Percentiles rank a stretch among this genome's conserved stretches.
These are phyloP conservation scores for Rhagoletis zephyria DNA, from an alignment of 1,140 invertebrate species.

Conservation along the genomic window DNA sequence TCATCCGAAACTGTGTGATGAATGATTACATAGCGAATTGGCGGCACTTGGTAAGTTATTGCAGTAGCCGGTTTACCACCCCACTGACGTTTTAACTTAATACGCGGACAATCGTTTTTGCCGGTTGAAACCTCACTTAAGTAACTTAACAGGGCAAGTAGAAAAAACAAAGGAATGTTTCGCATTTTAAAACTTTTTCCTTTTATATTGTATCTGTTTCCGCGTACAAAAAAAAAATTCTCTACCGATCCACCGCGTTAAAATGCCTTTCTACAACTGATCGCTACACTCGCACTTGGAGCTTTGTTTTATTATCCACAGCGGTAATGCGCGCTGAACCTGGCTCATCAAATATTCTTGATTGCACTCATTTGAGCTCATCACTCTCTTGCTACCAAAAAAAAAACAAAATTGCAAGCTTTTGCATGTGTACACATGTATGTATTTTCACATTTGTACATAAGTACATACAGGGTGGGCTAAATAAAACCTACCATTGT, in stretches of 20 bases:
- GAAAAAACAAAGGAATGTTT: neutral
- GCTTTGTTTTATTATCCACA: constrained; percentile 25
- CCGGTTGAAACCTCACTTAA: neutral
- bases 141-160: constrained; percentile 7
- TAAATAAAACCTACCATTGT: no score
- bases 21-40: constrained; percentile 78
- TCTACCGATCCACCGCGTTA: neutral
- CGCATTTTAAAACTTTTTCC: neutral
- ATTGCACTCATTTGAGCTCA: neutral
- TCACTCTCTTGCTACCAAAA: neutral
- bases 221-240: neutral
- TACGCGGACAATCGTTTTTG: constrained; percentile 66
- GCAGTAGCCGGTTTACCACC: constrained; percentile 72
- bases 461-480: neutral
- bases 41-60: constrained; percentile 76
- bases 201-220: neutral
- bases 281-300: neutral
- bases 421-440: neutral
- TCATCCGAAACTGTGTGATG: constrained; percentile 80
- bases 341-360: neutral
- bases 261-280: neutral
- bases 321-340: neutral
- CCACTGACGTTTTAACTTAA: constrained; percentile 70
- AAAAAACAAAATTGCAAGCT: constrained; percentile 9
- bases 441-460: neutral